Evolutionary conservation across 2,888 invertebrate species (phyloP), one percentile per base, ranked within the genome.

Genomic region (Drosophila ustulata): DNA sequence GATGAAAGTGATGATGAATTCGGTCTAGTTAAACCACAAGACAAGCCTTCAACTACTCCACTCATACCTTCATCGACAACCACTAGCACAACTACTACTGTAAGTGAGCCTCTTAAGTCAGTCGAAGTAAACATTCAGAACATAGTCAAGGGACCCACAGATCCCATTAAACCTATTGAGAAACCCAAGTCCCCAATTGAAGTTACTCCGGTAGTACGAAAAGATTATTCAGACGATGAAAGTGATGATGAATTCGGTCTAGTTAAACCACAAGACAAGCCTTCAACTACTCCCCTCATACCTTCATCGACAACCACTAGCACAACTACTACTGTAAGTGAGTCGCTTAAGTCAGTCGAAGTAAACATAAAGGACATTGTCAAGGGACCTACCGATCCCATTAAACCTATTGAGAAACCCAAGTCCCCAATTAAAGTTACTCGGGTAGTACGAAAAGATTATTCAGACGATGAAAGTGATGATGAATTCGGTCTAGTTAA

Each of bases 131-230:
- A 41, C 8, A 7, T 53, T 9, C 18, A 26, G 8, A 18, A 52
- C 13, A 13, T 28, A 34, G 34, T 18, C 18, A 46, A 32, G 9
- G 30, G 9, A 9, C 37, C 18, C 18, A 30, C n/a, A 11, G 66
- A 59, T 41, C 23, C 41, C 11, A 6, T 37, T 28, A 28, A 63
- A 57, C 30, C 8, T 7, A 6, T 30, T 30, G 30, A 8, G 2
- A 30, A 30, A 30, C 30, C 30, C 8, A 30, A 52, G 34, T 57
- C 67, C 0, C 53, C 57, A 9, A 30, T 23, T 34, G 58, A 52
- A 28, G n/a, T 26, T 53, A 39, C 41, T 52, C 28, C 3, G 8
- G 8, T 6, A 30, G 6, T 6, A 3, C 30, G 7, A 25, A 53
- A 23, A 8, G 58, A 37, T 43, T 9, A 23, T 25, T 56, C 56